Percentiles rank a stretch among this genome's conserved stretches.
Conservation (phyloP, 2,113 vertebrate genomes). For the Hyperopisus bebe region DNA sequence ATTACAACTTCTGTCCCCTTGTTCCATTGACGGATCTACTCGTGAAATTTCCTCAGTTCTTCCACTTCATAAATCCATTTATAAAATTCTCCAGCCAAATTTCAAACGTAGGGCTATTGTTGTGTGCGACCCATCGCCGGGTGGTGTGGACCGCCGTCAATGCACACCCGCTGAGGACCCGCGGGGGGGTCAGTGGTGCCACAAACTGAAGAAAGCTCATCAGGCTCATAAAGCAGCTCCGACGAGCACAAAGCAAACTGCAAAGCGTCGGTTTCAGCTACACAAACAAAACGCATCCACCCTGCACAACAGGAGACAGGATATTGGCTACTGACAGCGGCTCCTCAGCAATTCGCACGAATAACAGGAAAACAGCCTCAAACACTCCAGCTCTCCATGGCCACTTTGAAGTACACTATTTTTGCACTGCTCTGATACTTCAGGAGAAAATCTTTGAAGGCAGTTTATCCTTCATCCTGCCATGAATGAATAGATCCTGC, state of each 20-base stretch:
- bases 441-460: slow-evolving; percentile 91
- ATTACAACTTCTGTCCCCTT: background rate
- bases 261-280: slow-evolving; percentile 64
- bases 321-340: slow-evolving; percentile 96
- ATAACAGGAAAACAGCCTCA: slow-evolving; percentile 92
- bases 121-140: background rate
- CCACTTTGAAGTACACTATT: slow-evolving; percentile 91
- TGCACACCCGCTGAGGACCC: background rate
- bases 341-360: slow-evolving; percentile 77
- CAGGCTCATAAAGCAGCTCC: slow-evolving; percentile 59
- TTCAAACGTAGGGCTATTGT: background rate
- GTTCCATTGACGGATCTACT: background rate
- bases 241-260: slow-evolving; percentile 50
- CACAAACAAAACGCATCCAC: slow-evolving; percentile 87
- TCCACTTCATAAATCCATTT: background rate
- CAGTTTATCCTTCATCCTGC: slow-evolving; percentile 86
- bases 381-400: slow-evolving; percentile 50
- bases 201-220: slow-evolving; percentile 56
- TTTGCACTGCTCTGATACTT: slow-evolving; percentile 80
- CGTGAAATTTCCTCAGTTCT: background rate
- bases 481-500: slow-evolving; percentile 90
- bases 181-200: slow-evolving; percentile 37
- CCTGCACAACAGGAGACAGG: slow-evolving; percentile 92
- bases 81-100: background rate
- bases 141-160: background rate